Conservation (phyloP, 2,797 vertebrate genomes). For the Anisognathus igniventris region DNA sequence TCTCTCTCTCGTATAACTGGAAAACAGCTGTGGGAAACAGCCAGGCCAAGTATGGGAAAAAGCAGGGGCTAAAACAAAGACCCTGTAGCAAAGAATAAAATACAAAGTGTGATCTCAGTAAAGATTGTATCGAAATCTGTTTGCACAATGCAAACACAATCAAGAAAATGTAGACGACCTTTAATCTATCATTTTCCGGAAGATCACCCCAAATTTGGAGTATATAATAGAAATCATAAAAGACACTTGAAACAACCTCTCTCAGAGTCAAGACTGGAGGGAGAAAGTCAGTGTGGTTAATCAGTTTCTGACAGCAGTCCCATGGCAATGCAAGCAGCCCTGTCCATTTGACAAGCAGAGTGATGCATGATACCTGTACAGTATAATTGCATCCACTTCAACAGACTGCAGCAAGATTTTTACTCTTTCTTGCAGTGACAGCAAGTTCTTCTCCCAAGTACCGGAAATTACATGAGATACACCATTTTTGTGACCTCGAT, state of each 20-base stretch:
- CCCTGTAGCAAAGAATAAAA: neutral
- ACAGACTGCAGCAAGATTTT: neutral
- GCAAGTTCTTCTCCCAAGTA: neutral
- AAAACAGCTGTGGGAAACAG: neutral
- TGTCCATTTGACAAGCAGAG: neutral
- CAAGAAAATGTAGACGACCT: accelerated
- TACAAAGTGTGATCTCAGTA: neutral
- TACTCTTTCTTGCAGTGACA: neutral
- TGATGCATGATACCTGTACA: neutral
- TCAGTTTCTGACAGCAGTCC: neutral
- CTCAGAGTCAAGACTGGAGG: neutral
- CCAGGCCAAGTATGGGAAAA: neutral
- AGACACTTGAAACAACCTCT: neutral
- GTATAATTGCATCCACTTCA: neutral
- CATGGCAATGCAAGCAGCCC: neutral
- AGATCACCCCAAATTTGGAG: neutral
- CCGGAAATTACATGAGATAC: neutral
- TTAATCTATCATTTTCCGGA: neutral
- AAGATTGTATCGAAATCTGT: neutral
- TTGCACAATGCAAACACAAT: neutral
- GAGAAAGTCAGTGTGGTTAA: neutral
- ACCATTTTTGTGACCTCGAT: neutral
- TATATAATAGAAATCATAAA: neutral
- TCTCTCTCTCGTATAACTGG: neutral
- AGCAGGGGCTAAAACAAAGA: neutral